phyloP scores from a whole-genome alignment of 2,113 vertebrate genomes.

The Equus quagga region DNA sequence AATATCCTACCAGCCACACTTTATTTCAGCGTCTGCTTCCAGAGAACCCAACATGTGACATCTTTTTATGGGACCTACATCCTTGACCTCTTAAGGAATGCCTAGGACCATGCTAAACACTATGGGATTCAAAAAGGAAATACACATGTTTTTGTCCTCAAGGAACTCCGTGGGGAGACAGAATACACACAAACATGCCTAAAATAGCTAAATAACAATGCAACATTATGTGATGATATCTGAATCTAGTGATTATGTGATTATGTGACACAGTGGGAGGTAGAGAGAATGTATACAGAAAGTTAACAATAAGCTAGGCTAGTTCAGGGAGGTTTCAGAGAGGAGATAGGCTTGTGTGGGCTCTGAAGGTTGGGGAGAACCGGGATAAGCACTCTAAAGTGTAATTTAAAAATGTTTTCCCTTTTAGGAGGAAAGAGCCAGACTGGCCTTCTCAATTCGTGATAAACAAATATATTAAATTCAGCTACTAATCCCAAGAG shows the following conservation, averaged over 20 bases:
- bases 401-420: not conserved
- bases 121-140: not conserved
- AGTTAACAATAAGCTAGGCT: not conserved
- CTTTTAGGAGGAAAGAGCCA: conserved; percentile 1
- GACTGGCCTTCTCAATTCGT: not conserved
- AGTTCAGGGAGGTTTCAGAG: not conserved
- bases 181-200: not conserved
- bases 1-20: not conserved
- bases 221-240: not conserved
- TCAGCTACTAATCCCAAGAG: conserved; percentile 29
- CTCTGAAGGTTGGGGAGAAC: not conserved
- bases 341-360: not conserved
- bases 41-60: not conserved
- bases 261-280: not conserved
- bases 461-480: conserved; percentile 57
- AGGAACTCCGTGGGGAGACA: not conserved
- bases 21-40: not conserved
- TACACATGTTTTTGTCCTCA: not conserved
- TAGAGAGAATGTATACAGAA: not conserved
- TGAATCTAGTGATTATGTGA: not conserved
- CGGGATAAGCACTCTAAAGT: not conserved
- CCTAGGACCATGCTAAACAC: not conserved
- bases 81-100: not conserved
- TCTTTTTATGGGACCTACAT: too few relatives aligned
- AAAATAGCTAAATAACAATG: not conserved